Evolutionary conservation across 2,888 invertebrate genomes (phyloP).

Genomic region (Icerya purchasi): DNA sequence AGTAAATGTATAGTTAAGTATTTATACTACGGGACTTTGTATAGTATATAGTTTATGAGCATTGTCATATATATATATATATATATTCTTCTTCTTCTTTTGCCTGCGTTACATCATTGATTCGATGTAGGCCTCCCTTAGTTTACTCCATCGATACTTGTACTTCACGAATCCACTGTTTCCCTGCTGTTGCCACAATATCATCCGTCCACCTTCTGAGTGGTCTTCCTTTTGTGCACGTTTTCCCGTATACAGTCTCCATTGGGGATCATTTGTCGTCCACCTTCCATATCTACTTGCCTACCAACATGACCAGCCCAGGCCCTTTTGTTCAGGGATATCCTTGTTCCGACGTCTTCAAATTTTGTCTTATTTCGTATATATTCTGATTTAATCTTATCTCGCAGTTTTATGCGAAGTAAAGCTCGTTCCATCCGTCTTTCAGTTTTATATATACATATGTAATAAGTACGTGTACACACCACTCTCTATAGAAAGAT

Average conservation of each 20-base stretch:
- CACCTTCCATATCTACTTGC: not conserved
- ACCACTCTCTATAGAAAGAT: no score
- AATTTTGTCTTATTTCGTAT: not conserved
- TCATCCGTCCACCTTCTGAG: not conserved
- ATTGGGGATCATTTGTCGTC: not conserved
- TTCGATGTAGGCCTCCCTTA: not conserved
- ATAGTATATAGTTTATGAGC: not conserved
- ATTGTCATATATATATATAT: not conserved
- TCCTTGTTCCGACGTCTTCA: not conserved
- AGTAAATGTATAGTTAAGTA: no score
- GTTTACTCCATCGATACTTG: not conserved
- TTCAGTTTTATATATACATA: no score
- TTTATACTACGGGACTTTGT: no score
- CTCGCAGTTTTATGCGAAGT: not conserved
- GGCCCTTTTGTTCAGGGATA: not conserved
- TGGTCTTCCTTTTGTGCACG: not conserved
- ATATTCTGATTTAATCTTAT: not conserved
- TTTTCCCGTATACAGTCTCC: not conserved
- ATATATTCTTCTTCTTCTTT: not conserved
- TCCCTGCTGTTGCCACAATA: not conserved
- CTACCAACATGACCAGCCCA: not conserved
- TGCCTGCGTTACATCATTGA: not conserved
- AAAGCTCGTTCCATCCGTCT: not conserved
- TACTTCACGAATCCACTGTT: not conserved
- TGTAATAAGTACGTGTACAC: no score